Evolutionary conservation across 2,113 vertebrate species (phyloP).

Genomic region (Cariama cristata): DNA sequence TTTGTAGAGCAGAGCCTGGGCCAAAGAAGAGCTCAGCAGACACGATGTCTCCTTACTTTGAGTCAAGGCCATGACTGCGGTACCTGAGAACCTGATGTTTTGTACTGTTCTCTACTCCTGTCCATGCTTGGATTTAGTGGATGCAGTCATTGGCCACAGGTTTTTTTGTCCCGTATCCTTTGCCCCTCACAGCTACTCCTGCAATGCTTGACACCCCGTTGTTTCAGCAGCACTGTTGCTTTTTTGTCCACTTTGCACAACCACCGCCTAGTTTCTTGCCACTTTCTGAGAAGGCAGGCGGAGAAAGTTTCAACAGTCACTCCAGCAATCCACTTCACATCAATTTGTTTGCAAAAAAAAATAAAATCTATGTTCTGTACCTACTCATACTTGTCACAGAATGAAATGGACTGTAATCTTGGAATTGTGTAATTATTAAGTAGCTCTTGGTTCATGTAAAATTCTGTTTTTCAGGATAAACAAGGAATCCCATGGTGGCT

Average conservation of each 20-base stretch:
- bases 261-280: background rate
- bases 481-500: conserved; percentile 98
- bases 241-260: conserved; percentile 7
- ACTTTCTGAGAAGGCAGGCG: background rate
- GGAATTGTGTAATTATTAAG: background rate
- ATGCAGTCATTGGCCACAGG: background rate
- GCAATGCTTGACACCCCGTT: background rate
- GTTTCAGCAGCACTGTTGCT: background rate
- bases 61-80: background rate
- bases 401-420: background rate
- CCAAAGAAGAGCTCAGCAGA: conserved; percentile 36
- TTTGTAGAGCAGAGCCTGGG: background rate
- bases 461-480: conserved; percentile 87
- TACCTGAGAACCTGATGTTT: background rate
- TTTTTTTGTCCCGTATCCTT: background rate
- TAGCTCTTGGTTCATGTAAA: background rate
- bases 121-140: background rate
- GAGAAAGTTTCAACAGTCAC: background rate
- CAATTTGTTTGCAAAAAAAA: conserved; percentile 22
- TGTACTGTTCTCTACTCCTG: background rate
- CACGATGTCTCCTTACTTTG: conserved; percentile 6
- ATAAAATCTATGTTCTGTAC: background rate
- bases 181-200: background rate
- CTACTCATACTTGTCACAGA: conserved; percentile 17
- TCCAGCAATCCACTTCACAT: background rate